Evolutionary conservation across 2,888 invertebrate species (phyloP).

Genomic region (Hymenopus coronatus): DNA sequence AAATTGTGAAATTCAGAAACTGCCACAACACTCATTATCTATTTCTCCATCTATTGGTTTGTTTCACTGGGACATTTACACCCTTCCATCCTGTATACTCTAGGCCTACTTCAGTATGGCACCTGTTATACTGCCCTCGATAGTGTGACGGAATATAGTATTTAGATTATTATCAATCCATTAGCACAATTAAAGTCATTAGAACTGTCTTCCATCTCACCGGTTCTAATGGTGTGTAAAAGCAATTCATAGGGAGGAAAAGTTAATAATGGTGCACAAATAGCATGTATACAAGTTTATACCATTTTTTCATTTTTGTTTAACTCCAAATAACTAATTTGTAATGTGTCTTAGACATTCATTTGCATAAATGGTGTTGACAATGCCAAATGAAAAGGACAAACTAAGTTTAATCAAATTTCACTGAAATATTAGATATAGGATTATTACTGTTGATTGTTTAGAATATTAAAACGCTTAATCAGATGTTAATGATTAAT

Average conservation of each 20-base stretch:
- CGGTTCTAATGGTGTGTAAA: not conserved
- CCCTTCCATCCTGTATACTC: too few relatives aligned
- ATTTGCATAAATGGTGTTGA: not conserved
- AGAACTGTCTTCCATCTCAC: not conserved
- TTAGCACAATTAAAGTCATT: not conserved
- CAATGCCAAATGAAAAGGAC: not conserved
- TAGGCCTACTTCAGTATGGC: not conserved
- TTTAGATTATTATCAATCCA: not conserved
- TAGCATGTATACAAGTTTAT: not conserved
- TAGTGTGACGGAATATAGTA: not conserved
- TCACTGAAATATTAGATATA: not conserved
- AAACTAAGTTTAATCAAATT: not conserved
- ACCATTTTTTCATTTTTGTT: not conserved
- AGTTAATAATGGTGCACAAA: not conserved
- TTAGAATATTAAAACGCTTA: not conserved
- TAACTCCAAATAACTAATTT: not conserved
- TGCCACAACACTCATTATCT: too few relatives aligned
- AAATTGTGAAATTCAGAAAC: too few relatives aligned
- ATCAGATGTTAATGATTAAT: not conserved
- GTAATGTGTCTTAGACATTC: not conserved
- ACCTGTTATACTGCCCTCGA: not conserved
- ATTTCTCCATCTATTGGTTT: too few relatives aligned
- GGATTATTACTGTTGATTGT: not conserved
- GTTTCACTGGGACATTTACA: too few relatives aligned
- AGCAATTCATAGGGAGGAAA: not conserved